Evolutionary conservation across 92 coral and sea anemone genomes (phyloP), one percentile per base, ranked within the genome.

Genomic region (Blastomussa wellsi): DNA sequence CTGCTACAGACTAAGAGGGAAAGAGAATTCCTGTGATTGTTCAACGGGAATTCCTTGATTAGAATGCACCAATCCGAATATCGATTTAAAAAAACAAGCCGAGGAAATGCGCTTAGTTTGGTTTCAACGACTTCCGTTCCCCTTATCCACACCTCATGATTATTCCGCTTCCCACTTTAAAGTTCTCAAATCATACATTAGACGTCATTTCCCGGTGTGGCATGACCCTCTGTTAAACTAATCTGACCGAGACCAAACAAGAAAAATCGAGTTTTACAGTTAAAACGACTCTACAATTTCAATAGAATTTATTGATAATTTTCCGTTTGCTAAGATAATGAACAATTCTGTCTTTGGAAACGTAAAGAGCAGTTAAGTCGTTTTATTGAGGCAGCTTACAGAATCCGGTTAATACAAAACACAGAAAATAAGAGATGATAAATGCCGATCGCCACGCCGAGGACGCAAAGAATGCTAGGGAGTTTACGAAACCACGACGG

Each of bases 231-330:
- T 28, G 68, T 0, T 33, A 44, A 44, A 44, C 11, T 44, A 4
- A 44, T 44, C 11, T 8, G 49, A 44, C 49, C n/a, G n/a, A n/a
- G n/a, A n/a, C n/a, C n/a, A n/a, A n/a, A n/a, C n/a, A n/a, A n/a
- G 44, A 3, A 41, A 41, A 41, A 3, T 41, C 44, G 44, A 41
- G 44, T 41, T 41, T 41, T 41, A 41, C 7, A 7, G 44, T 41
- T 41, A 41, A 41, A 41, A 41, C 44, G 44, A 39, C 49, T 10
- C 3, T 26, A 62, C 32, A 62, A 10, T 33, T 68, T 35, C 19
- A 68, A 68, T 68, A 68, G 1, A 15, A 68, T 68, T 68, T 68
- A 68, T 68, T 68, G 39, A 68, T 35, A 32, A 68, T 36, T 68
- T 68, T 32, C 42, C 74, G 35, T 12, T 33, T 35, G 31, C 13